Base-by-base conservation (phyloP, 2,888 invertebrate genomes). In the Mycalesis mineus region DNA sequence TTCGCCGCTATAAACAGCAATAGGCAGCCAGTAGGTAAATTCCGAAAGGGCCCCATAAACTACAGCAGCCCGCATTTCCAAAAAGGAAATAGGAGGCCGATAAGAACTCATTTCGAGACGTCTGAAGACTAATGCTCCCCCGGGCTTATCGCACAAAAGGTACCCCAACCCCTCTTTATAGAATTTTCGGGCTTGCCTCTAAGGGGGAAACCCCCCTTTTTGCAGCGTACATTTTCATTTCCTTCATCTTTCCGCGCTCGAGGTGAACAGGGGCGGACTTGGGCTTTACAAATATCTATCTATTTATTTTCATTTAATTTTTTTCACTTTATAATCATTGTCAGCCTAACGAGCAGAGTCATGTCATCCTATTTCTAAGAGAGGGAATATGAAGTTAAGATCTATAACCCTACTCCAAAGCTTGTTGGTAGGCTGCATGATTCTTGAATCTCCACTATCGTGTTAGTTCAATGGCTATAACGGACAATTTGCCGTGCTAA, bases 201-300 rank as follows among this genome's bases (percentile, higher is more conserved):
- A 68, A 70, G 77, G 65, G 72, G 74, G 70, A 67, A 68, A 33
- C 69, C 82, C 87, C 87, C 88, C 85, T 86, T 88, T 88, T 88
- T 88, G 88, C 87, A 80, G 83, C 84, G 88, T 86, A 88, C 88
- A 87, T 87, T 88, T 88, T 89, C 88, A 89, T 89, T 89, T 89
- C 88, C 88, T 89, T 88, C 88, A 89, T 88, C 88, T 89, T 89
- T 89, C 87, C 81, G 85, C 84, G 82, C 79, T 80, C 78, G 81
- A 81, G 77, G 77, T 65, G 62, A 39, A 31, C 74, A 72, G 84
- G 73, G 73, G 55, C 67, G 86, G 61, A 86, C 55, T 84, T 33
- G 60, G 17, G 4, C 29, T 9, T 14, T 13, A 13, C 40, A 48
- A 31, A 31, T 74, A 61, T 13, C 22, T n/a, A 22, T 6, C 28